Conservation (phyloP, 2,797 vertebrate species). For the Petrocephalus schoutedeni region DNA sequence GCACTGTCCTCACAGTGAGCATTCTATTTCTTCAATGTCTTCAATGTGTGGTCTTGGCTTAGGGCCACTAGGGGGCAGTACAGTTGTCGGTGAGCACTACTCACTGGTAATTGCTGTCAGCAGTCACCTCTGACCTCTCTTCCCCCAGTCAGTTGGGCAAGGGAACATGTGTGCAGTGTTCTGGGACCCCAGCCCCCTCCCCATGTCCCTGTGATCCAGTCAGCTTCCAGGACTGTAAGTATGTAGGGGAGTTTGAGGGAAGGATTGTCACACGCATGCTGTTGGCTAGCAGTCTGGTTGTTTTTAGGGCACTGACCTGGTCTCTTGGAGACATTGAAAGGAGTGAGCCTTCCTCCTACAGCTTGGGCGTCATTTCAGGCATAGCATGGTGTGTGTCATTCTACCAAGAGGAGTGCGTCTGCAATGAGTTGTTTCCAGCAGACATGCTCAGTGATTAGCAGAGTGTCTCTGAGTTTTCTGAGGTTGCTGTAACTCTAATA, state of each 20-base stretch:
- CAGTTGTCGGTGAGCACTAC: constrained; percentile 1
- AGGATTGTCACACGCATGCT: neutral
- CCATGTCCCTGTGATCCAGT: constrained; percentile 1
- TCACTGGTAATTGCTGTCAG: neutral
- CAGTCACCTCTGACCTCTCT: constrained; percentile 10
- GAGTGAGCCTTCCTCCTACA: neutral
- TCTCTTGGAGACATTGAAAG: neutral
- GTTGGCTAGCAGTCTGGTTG: neutral
- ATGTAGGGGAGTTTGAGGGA: neutral
- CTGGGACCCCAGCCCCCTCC: neutral
- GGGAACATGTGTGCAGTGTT: neutral
- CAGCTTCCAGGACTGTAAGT: constrained; percentile 24
- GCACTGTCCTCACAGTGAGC: neutral
- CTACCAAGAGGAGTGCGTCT: neutral
- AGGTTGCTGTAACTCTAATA: neutral
- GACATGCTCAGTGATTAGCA: neutral
- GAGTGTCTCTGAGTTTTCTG: neutral
- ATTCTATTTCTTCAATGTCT: neutral
- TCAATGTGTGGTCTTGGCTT: neutral
- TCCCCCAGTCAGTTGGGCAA: neutral
- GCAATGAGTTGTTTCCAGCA: neutral
- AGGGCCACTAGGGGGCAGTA: constrained; percentile 14
- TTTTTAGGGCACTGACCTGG: neutral
- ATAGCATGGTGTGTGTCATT: constrained; percentile 9
- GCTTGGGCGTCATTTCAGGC: neutral